Base-by-base conservation (phyloP, 2,113 vertebrate species). In the Bettongia penicillata region DNA sequence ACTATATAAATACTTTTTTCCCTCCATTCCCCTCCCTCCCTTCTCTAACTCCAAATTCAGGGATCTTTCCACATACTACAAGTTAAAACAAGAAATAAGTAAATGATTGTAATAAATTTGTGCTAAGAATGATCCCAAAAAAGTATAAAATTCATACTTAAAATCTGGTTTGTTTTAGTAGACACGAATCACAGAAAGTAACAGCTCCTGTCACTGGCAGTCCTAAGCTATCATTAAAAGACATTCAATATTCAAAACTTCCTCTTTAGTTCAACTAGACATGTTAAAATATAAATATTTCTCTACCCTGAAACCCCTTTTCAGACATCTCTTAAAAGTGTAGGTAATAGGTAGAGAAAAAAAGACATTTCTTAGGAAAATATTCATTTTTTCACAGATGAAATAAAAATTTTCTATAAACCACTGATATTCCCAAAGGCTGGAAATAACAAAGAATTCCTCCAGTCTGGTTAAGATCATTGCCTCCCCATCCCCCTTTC, bases 121-220 rank as follows among this genome's bases (percentile, higher is more conserved):
- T 51, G 31, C 50, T 50, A 68, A 57, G 57, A 51, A 84, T n/a
- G 37, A 84, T 10, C 50, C 50, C 22, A 28, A 57, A 89, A n/a
- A 91, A 53, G 50, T 61, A 91, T 91, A 93, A 96, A 95, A 96
- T 91, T 96, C 91, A 51, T 93, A 37, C 55, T 94, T 95, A 95
- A 96, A 97, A 61, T 23, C 0, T 94, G 1, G 2, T 93, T 52
- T 8, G 0, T 0, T 47, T 96, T 51, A 55, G 90, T 96, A 25
- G 14, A 93, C 28, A 57, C 90, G 77, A 89, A 26, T 93, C 52
- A 89, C 51, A 96, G 97, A 97, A 97, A 48, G 97, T 57, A 93
- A 31, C 90, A 95, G 95, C 77, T 0, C 0, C 24, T 97, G 94
- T 91, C 94, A 93, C 55, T 94, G 90, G 90, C 31, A 55, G 8